Evolutionary conservation across 1,140 invertebrate genomes (phyloP).

Genomic region (Drosophila simulans): DNA sequence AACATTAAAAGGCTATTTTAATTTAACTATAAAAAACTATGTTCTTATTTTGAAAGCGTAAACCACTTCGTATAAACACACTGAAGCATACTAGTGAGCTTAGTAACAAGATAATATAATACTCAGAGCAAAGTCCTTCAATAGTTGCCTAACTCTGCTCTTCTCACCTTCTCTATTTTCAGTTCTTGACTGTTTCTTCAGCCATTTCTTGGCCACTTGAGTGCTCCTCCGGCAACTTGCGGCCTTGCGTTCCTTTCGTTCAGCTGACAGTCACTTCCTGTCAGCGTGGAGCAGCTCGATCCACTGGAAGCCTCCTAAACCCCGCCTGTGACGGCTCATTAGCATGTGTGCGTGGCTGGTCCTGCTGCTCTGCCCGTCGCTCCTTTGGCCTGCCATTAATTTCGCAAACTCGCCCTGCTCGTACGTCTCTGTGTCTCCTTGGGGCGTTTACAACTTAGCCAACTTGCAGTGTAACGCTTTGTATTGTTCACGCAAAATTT

Average conservation of each 20-base stretch:
- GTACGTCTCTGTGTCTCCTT: slow-evolving; percentile 3
- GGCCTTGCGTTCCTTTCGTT: slow-evolving; percentile 18
- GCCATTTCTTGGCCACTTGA: slow-evolving; percentile 7
- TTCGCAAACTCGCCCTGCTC: slow-evolving; percentile 36
- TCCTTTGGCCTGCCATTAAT: slow-evolving; percentile 60
- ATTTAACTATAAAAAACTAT: too few species aligned
- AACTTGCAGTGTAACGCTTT: slow-evolving; percentile 81
- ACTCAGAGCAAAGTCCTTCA: not conserved
- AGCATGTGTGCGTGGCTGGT: slow-evolving; percentile 65
- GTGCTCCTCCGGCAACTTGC: slow-evolving; percentile 2
- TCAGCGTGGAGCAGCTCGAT: slow-evolving; percentile 8
- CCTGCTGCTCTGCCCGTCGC: not conserved
- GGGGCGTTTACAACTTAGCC: slow-evolving; percentile 58
- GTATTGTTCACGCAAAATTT: slow-evolving; percentile 83
- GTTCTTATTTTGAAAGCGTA: too few species aligned
- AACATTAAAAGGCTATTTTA: too few species aligned
- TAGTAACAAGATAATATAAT: too few species aligned
- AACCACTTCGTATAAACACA: too few species aligned
- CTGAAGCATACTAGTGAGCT: too few species aligned
- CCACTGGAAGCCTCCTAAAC: not conserved
- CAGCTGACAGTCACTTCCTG: slow-evolving; percentile 72
- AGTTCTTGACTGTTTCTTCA: slow-evolving; percentile 3
- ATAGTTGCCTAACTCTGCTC: not conserved
- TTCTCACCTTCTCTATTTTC: not conserved
- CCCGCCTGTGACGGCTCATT: slow-evolving; percentile 56